phyloP scores from a whole-genome alignment of 2,113 vertebrate species.

The Phrynosoma platyrhinos region DNA sequence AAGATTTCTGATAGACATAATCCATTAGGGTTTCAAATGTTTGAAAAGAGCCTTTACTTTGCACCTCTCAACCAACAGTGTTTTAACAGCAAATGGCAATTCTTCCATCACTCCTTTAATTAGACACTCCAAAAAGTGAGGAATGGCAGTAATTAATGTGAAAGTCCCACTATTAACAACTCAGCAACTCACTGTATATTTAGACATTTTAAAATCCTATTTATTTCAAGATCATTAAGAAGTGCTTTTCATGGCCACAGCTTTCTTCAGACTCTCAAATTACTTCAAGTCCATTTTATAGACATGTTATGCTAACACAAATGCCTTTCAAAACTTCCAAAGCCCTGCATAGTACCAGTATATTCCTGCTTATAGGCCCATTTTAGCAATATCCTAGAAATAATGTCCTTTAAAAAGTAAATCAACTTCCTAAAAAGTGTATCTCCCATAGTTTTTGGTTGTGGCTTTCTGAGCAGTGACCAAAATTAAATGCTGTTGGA shows the following conservation, averaged over 20 bases:
- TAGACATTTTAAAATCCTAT: constrained; percentile 49
- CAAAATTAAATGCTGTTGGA: too few relatives aligned
- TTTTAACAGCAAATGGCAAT: constrained; percentile 26
- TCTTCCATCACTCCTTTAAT: constrained; percentile 59
- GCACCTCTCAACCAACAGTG: constrained; percentile 25
- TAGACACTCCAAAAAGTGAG: constrained; percentile 61
- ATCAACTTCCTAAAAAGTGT: background rate
- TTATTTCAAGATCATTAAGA: constrained; percentile 50
- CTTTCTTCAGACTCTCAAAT: constrained; percentile 34
- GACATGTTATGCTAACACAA: background rate
- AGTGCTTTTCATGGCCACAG: constrained; percentile 49
- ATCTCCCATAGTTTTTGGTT: too few relatives aligned
- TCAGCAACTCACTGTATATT: constrained; percentile 54
- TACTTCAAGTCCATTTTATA: background rate
- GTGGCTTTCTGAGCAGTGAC: too few relatives aligned
- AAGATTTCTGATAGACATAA: constrained; percentile 11
- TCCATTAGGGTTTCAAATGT: background rate
- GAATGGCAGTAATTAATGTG: constrained; percentile 57
- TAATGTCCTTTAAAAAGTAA: background rate
- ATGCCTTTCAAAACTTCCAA: constrained; percentile 6
- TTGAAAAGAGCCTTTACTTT: constrained; percentile 59
- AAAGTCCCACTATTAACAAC: constrained; percentile 61
- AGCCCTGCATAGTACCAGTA: background rate
- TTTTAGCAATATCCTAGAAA: background rate
- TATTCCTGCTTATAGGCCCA: background rate